phyloP scores from a whole-genome alignment of 2,797 vertebrate genomes.

The Paedocypris micromegethes region DNA sequence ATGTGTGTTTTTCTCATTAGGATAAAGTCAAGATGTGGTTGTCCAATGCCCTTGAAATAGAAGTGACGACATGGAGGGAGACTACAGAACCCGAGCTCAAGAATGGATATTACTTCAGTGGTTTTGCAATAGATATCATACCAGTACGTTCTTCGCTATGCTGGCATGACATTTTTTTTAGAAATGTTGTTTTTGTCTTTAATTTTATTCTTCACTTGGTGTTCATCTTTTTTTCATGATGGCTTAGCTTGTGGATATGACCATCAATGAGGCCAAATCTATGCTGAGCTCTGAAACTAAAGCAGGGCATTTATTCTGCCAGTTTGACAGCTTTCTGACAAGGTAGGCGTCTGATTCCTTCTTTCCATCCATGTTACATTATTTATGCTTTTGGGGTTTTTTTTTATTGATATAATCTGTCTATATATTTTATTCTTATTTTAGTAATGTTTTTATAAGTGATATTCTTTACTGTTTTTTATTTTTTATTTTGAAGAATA shows the following conservation, averaged over 20 bases:
- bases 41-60: conserved; percentile 65
- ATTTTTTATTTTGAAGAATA: too few relatives aligned
- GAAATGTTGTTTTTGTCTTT: too few relatives aligned
- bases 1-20: conserved; percentile 50
- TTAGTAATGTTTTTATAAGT: too few relatives aligned
- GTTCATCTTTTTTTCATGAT: too few relatives aligned
- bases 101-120: conserved; percentile 71
- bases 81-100: conserved; percentile 65
- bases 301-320: conserved; percentile 49
- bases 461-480: too few relatives aligned
- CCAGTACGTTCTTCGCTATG: conserved; percentile 65
- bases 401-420: too few relatives aligned
- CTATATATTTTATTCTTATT: too few relatives aligned
- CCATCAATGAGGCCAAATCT: conserved; percentile 40
- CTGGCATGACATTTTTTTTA: neutral
- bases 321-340: conserved; percentile 57
- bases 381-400: too few relatives aligned
- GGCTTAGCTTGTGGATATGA: conserved; percentile 51
- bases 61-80: conserved; percentile 69
- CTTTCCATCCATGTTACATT: too few relatives aligned
- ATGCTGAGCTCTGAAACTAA: conserved; percentile 48
- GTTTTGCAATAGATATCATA: conserved; percentile 76
- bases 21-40: conserved; percentile 61
- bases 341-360: conserved; percentile 50
- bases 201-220: too few relatives aligned